Base-by-base conservation (phyloP, 2,797 vertebrate species). In the Euthynnus affinis region DNA sequence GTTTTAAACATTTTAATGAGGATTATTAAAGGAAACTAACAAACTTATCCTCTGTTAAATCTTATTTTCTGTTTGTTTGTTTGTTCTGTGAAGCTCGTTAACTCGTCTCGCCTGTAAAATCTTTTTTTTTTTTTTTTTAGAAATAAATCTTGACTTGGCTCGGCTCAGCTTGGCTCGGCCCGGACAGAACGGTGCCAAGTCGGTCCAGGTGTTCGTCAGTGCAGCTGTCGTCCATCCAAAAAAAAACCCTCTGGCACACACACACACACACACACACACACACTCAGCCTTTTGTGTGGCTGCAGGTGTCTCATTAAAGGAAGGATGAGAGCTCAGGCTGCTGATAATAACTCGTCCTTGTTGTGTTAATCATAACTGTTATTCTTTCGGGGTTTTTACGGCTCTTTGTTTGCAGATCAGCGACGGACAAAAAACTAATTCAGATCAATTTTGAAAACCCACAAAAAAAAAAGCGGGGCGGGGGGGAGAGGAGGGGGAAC, bases 341-440 rank as follows among this genome's bases (percentile, higher is more conserved):
- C 63, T 61, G 59, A 71, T 82, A 73, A 76, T 59, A 74, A 69
- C 71, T 73, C 48, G 6, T 73, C 59, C 72, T 87, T 77, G 76
- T 79, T 80, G 76, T 80, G 76, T 7, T 52, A 71, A 83, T 82
- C 51, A 63, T 51, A 58, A 49, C 61, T 63, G 72, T 80, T 61
- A 29, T 76, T 73, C 40, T 66, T 34, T 0, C n/a, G n/a, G 20
- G 68, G 12, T 60, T 79, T 42, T 86, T 76, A 42, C 5, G 49
- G 10, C 42, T 9, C 5, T 9, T 65, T 72, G 74, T 71, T 51
- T 74, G 77, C 1, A 63, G 61, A 71, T 86, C 77, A 83, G 63
- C 6, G 5, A 68, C 65, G 40, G 22, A 80, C 34, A 81, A 80
- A 80, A 77, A 22, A 29, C 27, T 18, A 1, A 32, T 37, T 74